phyloP scores from a whole-genome alignment of 2,797 vertebrate genomes.

The Premnoplex brunnescens region DNA sequence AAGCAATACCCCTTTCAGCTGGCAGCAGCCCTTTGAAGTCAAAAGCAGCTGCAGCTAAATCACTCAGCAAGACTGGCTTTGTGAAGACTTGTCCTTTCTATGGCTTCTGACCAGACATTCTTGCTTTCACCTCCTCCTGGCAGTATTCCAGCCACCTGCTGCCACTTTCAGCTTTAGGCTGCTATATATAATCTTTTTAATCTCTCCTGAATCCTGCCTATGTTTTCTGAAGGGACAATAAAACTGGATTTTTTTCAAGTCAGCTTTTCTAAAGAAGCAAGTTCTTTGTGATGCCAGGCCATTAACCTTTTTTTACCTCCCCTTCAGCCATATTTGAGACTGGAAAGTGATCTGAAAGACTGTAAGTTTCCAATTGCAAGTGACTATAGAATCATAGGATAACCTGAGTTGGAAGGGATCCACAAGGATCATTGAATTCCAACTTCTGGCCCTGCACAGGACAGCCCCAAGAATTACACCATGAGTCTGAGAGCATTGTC shows the following conservation, averaged over 20 bases:
- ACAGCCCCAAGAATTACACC: background rate
- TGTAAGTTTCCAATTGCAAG: background rate
- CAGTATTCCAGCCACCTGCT: constrained; percentile 42
- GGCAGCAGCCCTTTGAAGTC: background rate
- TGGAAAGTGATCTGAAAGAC: background rate
- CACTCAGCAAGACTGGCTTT: background rate
- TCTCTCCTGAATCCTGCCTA: background rate
- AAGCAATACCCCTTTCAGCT: background rate
- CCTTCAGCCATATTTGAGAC: background rate
- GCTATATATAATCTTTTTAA: constrained; percentile 10
- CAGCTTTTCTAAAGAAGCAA: background rate
- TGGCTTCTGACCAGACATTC: background rate
- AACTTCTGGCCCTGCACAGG: background rate
- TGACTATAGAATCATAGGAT: background rate
- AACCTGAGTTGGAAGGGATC: background rate
- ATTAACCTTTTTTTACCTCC: background rate
- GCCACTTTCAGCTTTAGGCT: background rate
- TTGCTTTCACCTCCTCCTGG: background rate
- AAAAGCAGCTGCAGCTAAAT: constrained; percentile 1
- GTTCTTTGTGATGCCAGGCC: background rate
- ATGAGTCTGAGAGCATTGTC: background rate
- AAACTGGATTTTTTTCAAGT: background rate
- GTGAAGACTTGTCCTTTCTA: background rate
- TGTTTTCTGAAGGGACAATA: background rate
- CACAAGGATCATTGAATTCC: background rate